Percentiles rank a stretch among this genome's conserved stretches.
These are phyloP conservation scores for Pocillopora grandis DNA, from an alignment of 92 coral and sea anemone species.

Conservation along the genomic window DNA sequence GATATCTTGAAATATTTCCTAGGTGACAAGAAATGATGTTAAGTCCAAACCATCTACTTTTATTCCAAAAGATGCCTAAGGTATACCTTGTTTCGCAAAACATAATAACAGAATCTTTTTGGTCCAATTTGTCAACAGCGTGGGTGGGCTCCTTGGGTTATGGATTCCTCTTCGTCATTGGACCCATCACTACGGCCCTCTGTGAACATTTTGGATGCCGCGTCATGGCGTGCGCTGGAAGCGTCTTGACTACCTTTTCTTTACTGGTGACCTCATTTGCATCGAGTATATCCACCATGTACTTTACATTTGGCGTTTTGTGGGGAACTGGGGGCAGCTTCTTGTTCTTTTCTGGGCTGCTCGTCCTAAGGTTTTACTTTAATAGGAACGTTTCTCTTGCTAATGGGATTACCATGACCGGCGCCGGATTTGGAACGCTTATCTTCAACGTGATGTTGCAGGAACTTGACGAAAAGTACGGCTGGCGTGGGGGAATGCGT, in stretches of 20 bases:
- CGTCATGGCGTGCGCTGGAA: slow-evolving; percentile 68
- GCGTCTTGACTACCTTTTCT: slow-evolving; percentile 49
- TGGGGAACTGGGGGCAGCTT: slow-evolving; percentile 90
- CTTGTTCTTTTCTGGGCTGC: slow-evolving; percentile 69
- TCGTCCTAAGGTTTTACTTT: slow-evolving; percentile 74
- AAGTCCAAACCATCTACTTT: too few species aligned
- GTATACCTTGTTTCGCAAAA: too few species aligned
- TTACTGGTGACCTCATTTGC: slow-evolving; percentile 75
- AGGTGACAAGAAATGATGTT: too few species aligned
- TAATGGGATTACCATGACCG: slow-evolving; percentile 86
- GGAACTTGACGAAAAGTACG: slow-evolving; percentile 55
- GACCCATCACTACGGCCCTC: slow-evolving; percentile 68
- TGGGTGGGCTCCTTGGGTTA: slow-evolving; percentile 88
- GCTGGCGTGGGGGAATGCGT: slow-evolving; percentile 82
- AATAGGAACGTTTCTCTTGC: slow-evolving; percentile 63
- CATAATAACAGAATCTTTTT: background rate
- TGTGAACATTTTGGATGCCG: slow-evolving; percentile 83
- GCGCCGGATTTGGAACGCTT: slow-evolving; percentile 81
- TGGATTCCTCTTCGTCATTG: slow-evolving; percentile 69
- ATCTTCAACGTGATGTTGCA: slow-evolving; percentile 60
- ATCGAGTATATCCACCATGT: slow-evolving; percentile 62
- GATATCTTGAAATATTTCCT: too few species aligned
- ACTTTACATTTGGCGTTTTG: slow-evolving; percentile 78
- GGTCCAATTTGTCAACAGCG: slow-evolving; percentile 41
- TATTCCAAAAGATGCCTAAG: too few species aligned